Conservation (phyloP, 64 coral and sea anemone species). For the Montipora foliosa region DNA sequence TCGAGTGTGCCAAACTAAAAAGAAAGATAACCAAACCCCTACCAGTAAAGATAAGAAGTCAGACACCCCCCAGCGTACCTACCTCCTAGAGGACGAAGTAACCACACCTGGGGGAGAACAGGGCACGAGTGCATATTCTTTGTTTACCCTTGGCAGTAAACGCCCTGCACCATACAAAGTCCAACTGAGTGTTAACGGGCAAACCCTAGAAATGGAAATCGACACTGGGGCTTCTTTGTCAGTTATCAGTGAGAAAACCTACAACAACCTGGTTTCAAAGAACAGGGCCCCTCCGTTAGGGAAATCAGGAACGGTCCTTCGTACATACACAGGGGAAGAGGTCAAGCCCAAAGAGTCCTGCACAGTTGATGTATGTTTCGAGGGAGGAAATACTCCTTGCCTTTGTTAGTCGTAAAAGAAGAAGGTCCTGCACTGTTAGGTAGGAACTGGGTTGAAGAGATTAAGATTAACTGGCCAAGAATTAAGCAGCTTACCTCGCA, state of each 20-base stretch:
- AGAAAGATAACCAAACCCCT: not conserved
- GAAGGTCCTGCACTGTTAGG: too few relatives aligned
- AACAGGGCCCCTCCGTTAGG: not conserved
- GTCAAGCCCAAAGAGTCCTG: slow-evolving; percentile 25
- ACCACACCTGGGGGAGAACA: not conserved
- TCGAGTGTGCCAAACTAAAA: slow-evolving; percentile 34
- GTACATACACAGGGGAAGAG: slow-evolving; percentile 52
- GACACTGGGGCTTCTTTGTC: slow-evolving; percentile 52
- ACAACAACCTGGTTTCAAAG: not conserved
- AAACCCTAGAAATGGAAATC: slow-evolving; percentile 19
- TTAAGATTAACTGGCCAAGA: too few relatives aligned
- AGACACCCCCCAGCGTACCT: not conserved
- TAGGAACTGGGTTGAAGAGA: too few relatives aligned
- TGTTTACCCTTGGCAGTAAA: slow-evolving; percentile 7
- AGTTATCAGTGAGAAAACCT: slow-evolving; percentile 32
- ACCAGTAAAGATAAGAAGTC: not conserved
- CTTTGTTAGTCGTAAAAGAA: too few relatives aligned
- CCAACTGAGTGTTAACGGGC: not conserved
- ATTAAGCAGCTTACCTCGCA: too few relatives aligned
- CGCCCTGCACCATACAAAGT: slow-evolving; percentile 33
- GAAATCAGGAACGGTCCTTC: slow-evolving; percentile 25
- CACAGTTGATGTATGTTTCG: too few relatives aligned
- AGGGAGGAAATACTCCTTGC: too few relatives aligned
- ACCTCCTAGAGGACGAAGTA: not conserved
- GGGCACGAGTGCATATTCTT: not conserved